Conservation (phyloP, 2,113 vertebrate genomes). For the Hippocampus barbouri region DNA sequence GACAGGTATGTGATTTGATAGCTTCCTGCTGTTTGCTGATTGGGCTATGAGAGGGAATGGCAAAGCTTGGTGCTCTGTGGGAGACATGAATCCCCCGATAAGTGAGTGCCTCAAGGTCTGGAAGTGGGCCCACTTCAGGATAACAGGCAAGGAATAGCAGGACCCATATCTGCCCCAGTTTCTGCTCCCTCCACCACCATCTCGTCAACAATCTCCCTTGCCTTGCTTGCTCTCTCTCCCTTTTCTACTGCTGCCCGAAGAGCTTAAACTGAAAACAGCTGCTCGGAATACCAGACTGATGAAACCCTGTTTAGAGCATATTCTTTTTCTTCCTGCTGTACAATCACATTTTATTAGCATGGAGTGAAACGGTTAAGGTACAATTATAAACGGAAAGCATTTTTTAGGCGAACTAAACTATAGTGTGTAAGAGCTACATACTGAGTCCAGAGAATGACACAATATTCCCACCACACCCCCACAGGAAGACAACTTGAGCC, state of each 20-base stretch:
- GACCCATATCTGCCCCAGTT: conserved; percentile 67
- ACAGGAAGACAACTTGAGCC: conserved; percentile 8
- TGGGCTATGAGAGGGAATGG: conserved; percentile 47
- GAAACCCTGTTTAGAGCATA: conserved; percentile 71
- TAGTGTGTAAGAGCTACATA: conserved; percentile 41
- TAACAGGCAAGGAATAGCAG: conserved; percentile 64
- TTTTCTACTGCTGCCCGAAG: conserved; percentile 60
- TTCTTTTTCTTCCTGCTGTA: conserved; percentile 60
- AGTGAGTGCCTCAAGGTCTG: conserved; percentile 69
- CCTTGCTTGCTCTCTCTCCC: conserved; percentile 47
- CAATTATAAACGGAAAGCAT: conserved; percentile 70
- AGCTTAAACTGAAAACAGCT: conserved; percentile 81
- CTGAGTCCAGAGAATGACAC: conserved; percentile 20
- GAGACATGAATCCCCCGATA: conserved; percentile 68
- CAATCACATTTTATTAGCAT: conserved; percentile 78
- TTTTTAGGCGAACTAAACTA: conserved; percentile 67
- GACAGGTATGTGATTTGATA: conserved; percentile 58
- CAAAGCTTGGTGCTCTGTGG: conserved; percentile 53
- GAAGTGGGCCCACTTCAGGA: conserved; percentile 67
- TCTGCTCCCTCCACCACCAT: conserved; percentile 68
- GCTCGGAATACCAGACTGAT: conserved; percentile 81
- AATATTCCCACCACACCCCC: neutral
- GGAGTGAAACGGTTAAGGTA: conserved; percentile 68
- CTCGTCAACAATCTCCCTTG: conserved; percentile 69
- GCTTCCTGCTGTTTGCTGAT: conserved; percentile 54